A percentile compares a stretch with the other conserved stretches of the same genome.
phyloP scores from a whole-genome alignment of 2,113 vertebrate species.

The Eptatretus burgeri region DNA sequence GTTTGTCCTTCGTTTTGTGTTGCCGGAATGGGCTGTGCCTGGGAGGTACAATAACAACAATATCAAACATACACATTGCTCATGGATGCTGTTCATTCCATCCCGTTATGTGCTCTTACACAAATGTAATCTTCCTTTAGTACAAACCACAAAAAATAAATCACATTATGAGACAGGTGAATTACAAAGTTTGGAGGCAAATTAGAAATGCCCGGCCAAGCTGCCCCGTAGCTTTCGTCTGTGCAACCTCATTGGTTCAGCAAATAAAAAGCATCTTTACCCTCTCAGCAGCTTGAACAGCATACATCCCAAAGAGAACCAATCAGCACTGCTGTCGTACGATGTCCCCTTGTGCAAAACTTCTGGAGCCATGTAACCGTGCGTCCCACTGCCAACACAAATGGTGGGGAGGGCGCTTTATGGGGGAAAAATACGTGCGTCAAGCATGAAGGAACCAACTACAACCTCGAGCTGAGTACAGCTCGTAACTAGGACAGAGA shows the following conservation, averaged over 20 bases:
- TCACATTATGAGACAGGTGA: no score
- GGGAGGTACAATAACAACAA: conserved; percentile 9
- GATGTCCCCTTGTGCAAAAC: conserved; percentile 88
- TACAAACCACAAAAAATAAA: no score
- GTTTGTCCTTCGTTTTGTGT: conserved; percentile 99
- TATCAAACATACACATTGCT: background rate
- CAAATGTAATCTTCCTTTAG: no score
- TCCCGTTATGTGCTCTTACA: no score
- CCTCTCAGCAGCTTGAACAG: conserved; percentile 89
- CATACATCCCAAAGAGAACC: conserved; percentile 97
- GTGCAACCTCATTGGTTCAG: no score
- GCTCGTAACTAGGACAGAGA: no score
- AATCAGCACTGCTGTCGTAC: conserved; percentile 90
- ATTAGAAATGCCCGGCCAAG: no score
- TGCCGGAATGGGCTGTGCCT: conserved; percentile 96
- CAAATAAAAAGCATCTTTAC: conserved; percentile 20
- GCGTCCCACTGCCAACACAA: conserved; percentile 35
- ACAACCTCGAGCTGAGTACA: no score
- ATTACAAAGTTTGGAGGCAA: no score
- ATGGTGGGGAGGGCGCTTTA: background rate
- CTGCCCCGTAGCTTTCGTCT: no score
- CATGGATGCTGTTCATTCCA: no score
- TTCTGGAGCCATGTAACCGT: conserved; percentile 95
- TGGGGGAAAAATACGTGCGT: background rate
- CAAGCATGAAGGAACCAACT: background rate